phyloP scores from a whole-genome alignment of 2,888 invertebrate genomes.

The Polydrusus tereticollis region DNA sequence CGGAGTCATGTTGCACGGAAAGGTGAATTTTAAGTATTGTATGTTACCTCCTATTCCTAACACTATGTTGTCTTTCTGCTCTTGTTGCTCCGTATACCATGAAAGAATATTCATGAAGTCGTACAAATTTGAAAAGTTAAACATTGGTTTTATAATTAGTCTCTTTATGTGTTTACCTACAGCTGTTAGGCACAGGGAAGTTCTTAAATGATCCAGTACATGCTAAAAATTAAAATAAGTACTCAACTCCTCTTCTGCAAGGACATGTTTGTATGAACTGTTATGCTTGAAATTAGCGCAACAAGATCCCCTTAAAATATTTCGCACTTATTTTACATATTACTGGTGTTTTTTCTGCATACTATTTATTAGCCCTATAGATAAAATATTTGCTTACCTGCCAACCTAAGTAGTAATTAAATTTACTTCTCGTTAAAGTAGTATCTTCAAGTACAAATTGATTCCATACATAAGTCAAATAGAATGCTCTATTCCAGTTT shows the following conservation, averaged over 20 bases:
- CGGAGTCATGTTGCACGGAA: conserved; percentile 80
- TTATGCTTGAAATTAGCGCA: no score
- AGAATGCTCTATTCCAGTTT: conserved; percentile 78
- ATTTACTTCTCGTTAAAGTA: conserved; percentile 80
- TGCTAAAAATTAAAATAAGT: conserved; percentile 69
- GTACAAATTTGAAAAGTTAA: conserved; percentile 85
- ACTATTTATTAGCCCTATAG: no score
- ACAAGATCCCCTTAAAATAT: no score
- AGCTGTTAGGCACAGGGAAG: conserved; percentile 77
- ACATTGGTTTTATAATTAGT: conserved; percentile 79
- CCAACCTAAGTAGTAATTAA: conserved; percentile 87
- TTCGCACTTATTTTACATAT: no score
- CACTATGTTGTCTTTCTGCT: conserved; percentile 57
- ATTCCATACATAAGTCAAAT: conserved; percentile 82
- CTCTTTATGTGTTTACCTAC: conserved; percentile 77
- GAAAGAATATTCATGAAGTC: conserved; percentile 88
- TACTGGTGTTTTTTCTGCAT: no score
- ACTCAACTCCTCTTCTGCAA: no score
- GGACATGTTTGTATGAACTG: no score
- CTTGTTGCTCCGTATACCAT: conserved; percentile 76
- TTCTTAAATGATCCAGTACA: conserved; percentile 80
- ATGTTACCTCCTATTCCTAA: conserved; percentile 72
- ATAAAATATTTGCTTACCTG: conserved; percentile 67
- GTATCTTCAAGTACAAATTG: conserved; percentile 79
- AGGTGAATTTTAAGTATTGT: conserved; percentile 76